Base-by-base conservation (phyloP, 2,797 vertebrate species). In the Typhlichthys eigenmanni region DNA sequence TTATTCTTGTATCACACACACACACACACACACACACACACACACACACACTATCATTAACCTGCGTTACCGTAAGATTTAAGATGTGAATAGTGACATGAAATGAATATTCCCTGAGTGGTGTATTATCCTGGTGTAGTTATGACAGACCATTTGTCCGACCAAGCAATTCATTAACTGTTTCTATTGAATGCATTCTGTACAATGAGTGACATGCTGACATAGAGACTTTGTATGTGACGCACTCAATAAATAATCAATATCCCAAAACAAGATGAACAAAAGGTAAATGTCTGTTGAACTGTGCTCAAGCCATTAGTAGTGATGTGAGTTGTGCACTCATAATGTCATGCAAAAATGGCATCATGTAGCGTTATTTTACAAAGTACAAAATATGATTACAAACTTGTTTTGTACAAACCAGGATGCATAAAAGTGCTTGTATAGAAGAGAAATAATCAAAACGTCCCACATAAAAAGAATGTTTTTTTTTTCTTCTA, bases 371-470 rank as follows among this genome's bases (percentile, higher is more conserved):
- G 54, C 32, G 57, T 62, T 47, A 14, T 43, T 74, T 72, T 83
- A 85, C 78, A 85, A 87, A 88, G 38, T 86, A 67, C 58, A 63
- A 61, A 75, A 72, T 62, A 58, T 2, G 64, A 68, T 80, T 78
- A 86, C 77, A 86, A 87, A 87, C 68, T 68, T 58, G 53, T 76
- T 80, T 80, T 76, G 81, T 88, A 85, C 75, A 90, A 90, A 88
- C 62, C 82, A 75, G 76, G 76, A 78, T 78, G 87, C 85, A 87
- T 86, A 86, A 88, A 91, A 88, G 91, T 90, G 86, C 89, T 90
- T 69, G 59, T 82, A 84, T 62, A 88, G 85, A 88, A 57, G 71
- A 72, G 85, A 76, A 75, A 82, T 67, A 78, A 60, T 81, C 75
- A n/a, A 12, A 61, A 69, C 64, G 60, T 75, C 77, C 60, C 66